Evolutionary conservation across 2,113 vertebrate genomes (phyloP).

Genomic region (Prietella phreatophila): DNA sequence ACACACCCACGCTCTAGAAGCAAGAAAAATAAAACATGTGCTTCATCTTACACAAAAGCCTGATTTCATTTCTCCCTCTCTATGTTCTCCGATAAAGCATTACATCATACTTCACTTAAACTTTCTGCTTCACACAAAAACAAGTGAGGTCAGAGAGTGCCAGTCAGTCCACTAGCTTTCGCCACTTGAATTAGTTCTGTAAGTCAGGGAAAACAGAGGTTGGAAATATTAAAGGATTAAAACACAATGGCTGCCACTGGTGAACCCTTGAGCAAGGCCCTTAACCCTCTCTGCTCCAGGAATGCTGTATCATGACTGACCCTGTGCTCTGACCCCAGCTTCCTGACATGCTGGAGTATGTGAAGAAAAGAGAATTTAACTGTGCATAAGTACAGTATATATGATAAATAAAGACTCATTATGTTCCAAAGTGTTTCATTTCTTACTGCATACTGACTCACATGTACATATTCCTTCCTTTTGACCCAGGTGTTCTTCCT

Average conservation of each 20-base stretch:
- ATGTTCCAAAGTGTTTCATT: neutral
- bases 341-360: too few relatives aligned
- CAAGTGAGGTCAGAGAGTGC: neutral
- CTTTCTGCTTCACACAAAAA: constrained; percentile 1
- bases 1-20: neutral
- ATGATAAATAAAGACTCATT: too few relatives aligned
- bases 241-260: too few relatives aligned
- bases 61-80: constrained; percentile 39
- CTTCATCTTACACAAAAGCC: neutral
- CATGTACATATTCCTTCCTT: neutral
- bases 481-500: neutral
- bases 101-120: neutral
- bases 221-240: neutral
- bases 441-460: neutral
- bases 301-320: too few relatives aligned
- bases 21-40: constrained; percentile 18
- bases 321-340: too few relatives aligned
- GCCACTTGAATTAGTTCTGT: neutral
- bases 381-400: too few relatives aligned
- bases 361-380: too few relatives aligned
- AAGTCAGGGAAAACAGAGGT: neutral
- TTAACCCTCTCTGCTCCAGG: too few relatives aligned
- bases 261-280: too few relatives aligned
- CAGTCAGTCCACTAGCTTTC: neutral
- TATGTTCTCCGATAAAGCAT: constrained; percentile 8